Evolutionary conservation across 1,140 invertebrate species (phyloP).

Genomic region (Frieseomelitta varia): DNA sequence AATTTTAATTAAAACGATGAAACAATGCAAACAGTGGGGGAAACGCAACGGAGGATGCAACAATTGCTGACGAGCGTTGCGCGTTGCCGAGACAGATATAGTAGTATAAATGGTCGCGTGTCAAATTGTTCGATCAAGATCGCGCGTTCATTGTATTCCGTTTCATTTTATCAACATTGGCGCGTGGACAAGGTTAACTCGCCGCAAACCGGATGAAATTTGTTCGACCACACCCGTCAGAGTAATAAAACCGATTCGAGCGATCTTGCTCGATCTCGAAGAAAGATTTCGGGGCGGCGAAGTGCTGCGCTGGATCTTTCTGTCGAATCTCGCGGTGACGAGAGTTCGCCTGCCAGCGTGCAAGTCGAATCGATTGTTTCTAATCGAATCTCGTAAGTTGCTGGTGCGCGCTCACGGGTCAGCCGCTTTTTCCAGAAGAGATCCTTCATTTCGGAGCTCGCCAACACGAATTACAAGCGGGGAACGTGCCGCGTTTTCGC

Average conservation of each 20-base stretch:
- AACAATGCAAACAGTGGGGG: too few species aligned
- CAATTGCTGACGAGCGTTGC: too few species aligned
- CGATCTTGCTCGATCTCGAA: neutral
- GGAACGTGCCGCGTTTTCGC: neutral
- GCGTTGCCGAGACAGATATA: neutral
- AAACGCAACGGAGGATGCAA: neutral
- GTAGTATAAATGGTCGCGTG: neutral
- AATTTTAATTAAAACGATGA: conserved; percentile 38
- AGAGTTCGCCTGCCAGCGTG: neutral
- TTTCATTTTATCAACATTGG: neutral
- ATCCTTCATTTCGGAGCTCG: neutral
- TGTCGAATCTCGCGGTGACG: neutral
- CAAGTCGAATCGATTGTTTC: conserved; percentile 31
- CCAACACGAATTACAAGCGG: neutral
- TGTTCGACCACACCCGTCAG: neutral
- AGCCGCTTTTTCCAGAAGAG: neutral
- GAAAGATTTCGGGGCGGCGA: neutral
- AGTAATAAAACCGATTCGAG: neutral
- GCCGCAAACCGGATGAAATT: conserved; percentile 3
- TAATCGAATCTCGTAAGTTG: conserved; percentile 28
- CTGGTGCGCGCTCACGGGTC: neutral
- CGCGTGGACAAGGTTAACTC: neutral
- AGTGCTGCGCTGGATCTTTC: too few species aligned
- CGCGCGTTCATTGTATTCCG: neutral
- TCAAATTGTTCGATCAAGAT: conserved; percentile 23